Base-by-base conservation (phyloP, 2,888 invertebrate species). In the Drosophila phalerata region DNA sequence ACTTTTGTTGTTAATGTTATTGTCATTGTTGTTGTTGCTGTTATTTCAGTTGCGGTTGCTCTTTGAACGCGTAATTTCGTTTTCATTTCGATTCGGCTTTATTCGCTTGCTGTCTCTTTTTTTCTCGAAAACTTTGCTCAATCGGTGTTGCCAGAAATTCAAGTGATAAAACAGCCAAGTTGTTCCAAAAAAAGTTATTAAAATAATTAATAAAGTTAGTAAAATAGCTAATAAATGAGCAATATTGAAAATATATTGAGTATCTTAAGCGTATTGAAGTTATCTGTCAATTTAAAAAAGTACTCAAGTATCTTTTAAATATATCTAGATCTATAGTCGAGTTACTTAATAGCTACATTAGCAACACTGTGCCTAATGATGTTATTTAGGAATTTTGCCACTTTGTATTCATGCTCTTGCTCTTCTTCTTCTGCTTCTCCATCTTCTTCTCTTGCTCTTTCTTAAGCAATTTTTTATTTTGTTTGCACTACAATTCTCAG, bases 71-170 rank as follows among this genome's bases (percentile, higher is more conserved):
- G 30, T 49, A 63, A 60, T 58, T 53, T 71, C 70, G 65, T 67
- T 82, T 82, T 64, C 57, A 51, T 61, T 73, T 73, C 64, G 66
- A 38, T 64, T 48, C 53, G 56, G 60, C 37, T 53, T 62, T 60
- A 32, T 60, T 49, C 49, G 15, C 28, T 28, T 42, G 11, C 11
- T 40, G 17, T 17, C 40, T 40, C 15, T 25, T 25, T 25, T 25
- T 25, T 25, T 63, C 40, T 61, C 28, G n/a, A 43, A 63, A 57
- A 56, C 37, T 51, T 52, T 58, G 57, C 64, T 47, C 2, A 9
- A 30, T 30, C 1, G 10, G 30, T 30, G 30, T 30, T 30, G 30
- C 30, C 30, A 6, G 8, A 28, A 8, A 6, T 28, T 6, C 28
- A 9, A 28, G 28, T 6, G 6, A 0, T 28, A 8, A 10, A 9